phyloP scores from a whole-genome alignment of 2,888 invertebrate genomes.

The Drosophila fungiperda region DNA sequence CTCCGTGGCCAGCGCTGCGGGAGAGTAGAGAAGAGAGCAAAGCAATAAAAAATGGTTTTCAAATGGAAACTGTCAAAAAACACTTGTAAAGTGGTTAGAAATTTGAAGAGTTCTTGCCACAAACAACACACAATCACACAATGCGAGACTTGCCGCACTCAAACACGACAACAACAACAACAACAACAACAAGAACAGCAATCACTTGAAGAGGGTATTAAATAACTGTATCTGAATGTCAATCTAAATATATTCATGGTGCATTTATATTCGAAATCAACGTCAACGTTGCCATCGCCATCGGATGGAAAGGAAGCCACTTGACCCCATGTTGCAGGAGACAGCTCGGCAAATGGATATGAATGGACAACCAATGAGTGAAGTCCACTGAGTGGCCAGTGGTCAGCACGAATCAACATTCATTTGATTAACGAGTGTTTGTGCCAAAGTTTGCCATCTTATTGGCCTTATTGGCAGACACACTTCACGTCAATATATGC shows the following conservation, averaged over 20 bases:
- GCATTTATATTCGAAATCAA: constrained; percentile 63
- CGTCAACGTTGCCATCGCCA: constrained; percentile 20
- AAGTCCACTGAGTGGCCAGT: constrained; percentile 23
- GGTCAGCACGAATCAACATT: constrained; percentile 54
- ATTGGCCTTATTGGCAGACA: constrained; percentile 57
- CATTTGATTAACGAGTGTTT: constrained; percentile 79
- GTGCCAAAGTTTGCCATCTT: constrained; percentile 61
- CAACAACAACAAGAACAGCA: constrained; percentile 10
- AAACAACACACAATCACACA: constrained; percentile 2
- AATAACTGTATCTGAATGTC: constrained; percentile 74
- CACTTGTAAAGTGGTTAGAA: constrained; percentile 35
- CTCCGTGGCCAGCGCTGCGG: constrained; percentile 63
- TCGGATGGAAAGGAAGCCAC: constrained; percentile 26
- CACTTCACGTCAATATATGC: constrained; percentile 9
- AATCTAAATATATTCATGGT: constrained; percentile 78
- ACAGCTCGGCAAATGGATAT: constrained; percentile 54
- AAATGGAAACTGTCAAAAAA: constrained; percentile 40
- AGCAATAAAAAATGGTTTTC: constrained; percentile 1
- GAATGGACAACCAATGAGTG: constrained; percentile 32
- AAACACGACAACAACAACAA: constrained; percentile 17
- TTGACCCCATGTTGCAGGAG: constrained; percentile 36
- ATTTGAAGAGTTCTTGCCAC: constrained; percentile 22
- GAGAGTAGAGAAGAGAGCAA: background rate
- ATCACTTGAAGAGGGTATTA: constrained; percentile 63
- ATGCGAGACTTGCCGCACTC: constrained; percentile 28